Evolutionary conservation across 2,888 invertebrate genomes (phyloP), one percentile per base, ranked within the genome.

Genomic region (Hydrotaea diabolus): DNA sequence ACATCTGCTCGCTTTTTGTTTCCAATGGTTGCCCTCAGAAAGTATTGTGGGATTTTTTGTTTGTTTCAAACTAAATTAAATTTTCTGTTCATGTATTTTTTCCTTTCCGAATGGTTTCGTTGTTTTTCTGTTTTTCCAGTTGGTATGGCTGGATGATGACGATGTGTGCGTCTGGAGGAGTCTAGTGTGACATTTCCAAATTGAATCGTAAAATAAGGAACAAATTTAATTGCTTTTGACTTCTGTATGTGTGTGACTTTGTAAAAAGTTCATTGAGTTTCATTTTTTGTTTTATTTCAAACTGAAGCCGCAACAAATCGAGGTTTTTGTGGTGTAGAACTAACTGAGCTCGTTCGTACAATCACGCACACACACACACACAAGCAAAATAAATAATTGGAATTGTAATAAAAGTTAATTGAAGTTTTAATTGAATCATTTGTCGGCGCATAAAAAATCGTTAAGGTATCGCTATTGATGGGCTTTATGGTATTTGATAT

Each of bases 341-440:
- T 36, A 36, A 36, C 36, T 36, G 36, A 36, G 39, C 9, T 39
- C 39, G 9, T 13, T 3, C 31, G 55, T 17, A 36, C 36, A 31
- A 36, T 43, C 1, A 17, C 7, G n/a, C n/a, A n/a, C n/a, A n/a
- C n/a, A n/a, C n/a, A n/a, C n/a, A n/a, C n/a, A n/a, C 4, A 53
- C 1, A 43, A 39, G 21, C 19, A 8, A 39, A 21, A 0, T 1
- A 36, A 36, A 66, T 13, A 66, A 77, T 39, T 39, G 43, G 11
- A 15, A 23, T 13, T 49, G 49, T 46, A 78, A 72, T 72, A 62
- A 72, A 78, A 72, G 26, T 78, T 46, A 62, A 78, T 73, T 73
- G 64, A 78, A 73, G 72, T 78, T 78, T 73, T 53, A 78, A 73
- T 78, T 72, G 53, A 72, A 73, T 73, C 19, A 78, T 72, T 72